phyloP scores from a whole-genome alignment of 35 echinoderm and acorn worm species.

The Ptychodera flava region DNA sequence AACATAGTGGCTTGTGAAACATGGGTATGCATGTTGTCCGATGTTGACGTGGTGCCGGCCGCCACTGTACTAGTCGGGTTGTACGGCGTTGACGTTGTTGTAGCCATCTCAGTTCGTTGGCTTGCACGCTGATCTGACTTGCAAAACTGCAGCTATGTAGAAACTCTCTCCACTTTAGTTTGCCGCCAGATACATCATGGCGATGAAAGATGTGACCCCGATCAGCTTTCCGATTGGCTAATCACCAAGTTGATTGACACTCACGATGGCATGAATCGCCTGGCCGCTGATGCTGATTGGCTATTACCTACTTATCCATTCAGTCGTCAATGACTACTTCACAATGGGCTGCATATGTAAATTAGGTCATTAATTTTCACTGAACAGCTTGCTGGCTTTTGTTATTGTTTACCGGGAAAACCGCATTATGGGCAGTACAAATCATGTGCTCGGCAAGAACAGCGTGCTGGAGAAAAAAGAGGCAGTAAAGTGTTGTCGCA shows the following conservation, averaged over 20 bases:
- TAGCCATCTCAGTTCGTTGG: neutral
- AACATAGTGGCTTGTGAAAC: neutral
- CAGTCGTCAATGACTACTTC: neutral
- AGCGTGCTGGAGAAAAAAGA: neutral
- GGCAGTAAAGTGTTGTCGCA: neutral
- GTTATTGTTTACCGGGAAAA: neutral
- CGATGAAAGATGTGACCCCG: neutral
- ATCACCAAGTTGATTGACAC: neutral
- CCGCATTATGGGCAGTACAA: neutral
- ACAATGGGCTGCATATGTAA: neutral
- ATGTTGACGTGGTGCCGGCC: neutral
- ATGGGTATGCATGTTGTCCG: neutral
- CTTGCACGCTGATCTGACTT: neutral
- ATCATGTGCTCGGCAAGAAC: neutral
- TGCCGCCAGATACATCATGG: neutral
- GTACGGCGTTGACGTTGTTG: neutral
- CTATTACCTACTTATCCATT: neutral
- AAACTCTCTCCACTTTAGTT: neutral
- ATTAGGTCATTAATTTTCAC: slow-evolving; percentile 2
- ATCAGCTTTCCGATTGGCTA: neutral
- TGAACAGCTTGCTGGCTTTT: neutral
- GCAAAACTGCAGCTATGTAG: neutral
- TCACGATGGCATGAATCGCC: neutral
- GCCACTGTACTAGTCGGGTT: neutral
- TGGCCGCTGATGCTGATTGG: neutral